Conservation (phyloP, 2,888 invertebrate genomes). For the Sepioteuthis lessoniana region DNA sequence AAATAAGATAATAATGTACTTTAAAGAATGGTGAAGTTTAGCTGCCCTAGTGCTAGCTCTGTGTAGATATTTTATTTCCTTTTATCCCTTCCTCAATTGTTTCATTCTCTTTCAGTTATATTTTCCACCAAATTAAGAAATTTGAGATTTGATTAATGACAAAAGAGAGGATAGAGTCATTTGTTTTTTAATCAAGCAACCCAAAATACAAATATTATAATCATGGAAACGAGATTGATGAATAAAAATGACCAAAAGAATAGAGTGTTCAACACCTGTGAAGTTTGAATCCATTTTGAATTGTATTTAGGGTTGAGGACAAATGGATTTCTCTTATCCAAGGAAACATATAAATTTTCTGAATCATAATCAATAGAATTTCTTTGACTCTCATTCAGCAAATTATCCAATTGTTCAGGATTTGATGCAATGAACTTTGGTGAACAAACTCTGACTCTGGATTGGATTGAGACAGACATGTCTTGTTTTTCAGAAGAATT, state of each 20-base stretch:
- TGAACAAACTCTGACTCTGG: neutral
- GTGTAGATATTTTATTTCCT: no score
- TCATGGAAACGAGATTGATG: neutral
- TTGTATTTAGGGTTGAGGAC: neutral
- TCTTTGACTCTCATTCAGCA: neutral
- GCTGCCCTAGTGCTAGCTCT: no score
- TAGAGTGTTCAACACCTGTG: neutral
- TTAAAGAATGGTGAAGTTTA: no score
- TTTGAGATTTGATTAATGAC: no score
- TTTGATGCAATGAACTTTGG: neutral
- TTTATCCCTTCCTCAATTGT: no score
- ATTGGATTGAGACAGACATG: neutral
- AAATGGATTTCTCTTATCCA: neutral
- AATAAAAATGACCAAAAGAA: neutral
- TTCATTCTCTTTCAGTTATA: no score
- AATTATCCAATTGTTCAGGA: neutral
- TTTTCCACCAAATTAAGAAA: no score
- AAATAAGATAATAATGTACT: no score
- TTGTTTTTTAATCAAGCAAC: neutral
- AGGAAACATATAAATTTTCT: neutral
- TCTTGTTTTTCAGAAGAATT: neutral
- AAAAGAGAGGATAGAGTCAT: no score
- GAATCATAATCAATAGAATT: neutral
- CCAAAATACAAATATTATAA: neutral
- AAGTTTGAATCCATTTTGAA: neutral